phyloP scores from a whole-genome alignment of 2,888 invertebrate genomes.

The Megalurothrips usitatus region DNA sequence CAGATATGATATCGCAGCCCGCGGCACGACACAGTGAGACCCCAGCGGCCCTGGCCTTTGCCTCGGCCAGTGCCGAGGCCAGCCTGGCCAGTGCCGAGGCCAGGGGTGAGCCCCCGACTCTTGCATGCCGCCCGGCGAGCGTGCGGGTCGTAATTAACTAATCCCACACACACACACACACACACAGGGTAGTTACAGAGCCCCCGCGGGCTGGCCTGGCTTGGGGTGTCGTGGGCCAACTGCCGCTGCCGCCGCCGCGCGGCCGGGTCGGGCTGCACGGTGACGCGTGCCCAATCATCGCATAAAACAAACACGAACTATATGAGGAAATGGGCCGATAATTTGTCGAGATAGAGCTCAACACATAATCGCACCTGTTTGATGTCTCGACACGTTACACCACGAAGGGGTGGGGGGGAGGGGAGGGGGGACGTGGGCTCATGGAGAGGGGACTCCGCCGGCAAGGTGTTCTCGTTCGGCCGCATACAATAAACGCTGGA shows the following conservation, averaged over 20 bases:
- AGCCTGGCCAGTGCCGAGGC: neutral
- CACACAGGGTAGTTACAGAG: neutral
- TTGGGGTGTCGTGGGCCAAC: neutral
- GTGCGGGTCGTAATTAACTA: constrained; percentile 1
- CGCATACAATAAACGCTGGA: too few relatives aligned
- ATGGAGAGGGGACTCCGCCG: neutral
- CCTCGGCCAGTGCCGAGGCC: neutral
- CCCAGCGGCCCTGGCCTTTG: neutral
- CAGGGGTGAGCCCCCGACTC: neutral
- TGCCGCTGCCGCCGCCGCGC: neutral
- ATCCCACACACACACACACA: neutral
- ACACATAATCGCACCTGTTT: constrained; percentile 9
- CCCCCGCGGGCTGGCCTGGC: neutral
- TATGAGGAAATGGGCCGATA: neutral
- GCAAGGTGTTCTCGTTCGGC: too few relatives aligned
- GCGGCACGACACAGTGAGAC: too few relatives aligned
- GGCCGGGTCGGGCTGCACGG: neutral
- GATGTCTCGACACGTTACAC: neutral
- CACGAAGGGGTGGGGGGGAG: neutral
- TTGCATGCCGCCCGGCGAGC: neutral
- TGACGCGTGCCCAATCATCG: neutral
- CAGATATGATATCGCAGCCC: too few relatives aligned
- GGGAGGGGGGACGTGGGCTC: neutral
- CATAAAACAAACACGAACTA: constrained; percentile 8
- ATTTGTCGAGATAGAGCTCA: constrained; percentile 20